These are phyloP conservation scores for Drosophila punjabiensis DNA, from an alignment of 1,140 invertebrate species.

Conservation along the genomic window DNA sequence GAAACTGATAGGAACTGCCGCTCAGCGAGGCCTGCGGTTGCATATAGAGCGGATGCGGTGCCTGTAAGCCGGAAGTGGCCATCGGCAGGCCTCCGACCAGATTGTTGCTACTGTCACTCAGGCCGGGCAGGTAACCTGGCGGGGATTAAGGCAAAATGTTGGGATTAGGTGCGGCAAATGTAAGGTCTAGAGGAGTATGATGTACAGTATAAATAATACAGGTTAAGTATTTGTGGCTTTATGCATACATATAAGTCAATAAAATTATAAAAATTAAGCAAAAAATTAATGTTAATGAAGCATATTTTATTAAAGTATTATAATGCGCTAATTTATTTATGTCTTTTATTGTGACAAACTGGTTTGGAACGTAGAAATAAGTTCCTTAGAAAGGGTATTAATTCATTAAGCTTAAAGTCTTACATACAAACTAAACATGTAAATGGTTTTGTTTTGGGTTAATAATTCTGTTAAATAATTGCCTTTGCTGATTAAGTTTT, in stretches of 20 bases:
- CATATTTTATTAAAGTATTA: neutral
- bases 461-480: neutral
- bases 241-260: too few species aligned
- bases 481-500: neutral
- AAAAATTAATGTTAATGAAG: too few species aligned
- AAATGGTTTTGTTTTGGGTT: too few species aligned
- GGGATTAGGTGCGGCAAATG: too few species aligned
- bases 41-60: constrained; percentile 72
- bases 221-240: neutral
- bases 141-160: neutral
- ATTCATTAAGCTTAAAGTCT: neutral
- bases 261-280: neutral
- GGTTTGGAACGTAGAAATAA: neutral
- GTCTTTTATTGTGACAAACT: neutral
- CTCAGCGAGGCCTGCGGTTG: constrained; percentile 75
- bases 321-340: neutral
- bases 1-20: constrained; percentile 85
- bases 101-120: constrained; percentile 66
- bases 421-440: neutral
- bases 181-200: neutral
- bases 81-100: constrained; percentile 49
- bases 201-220: neutral
- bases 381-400: neutral
- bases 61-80: constrained; percentile 49
- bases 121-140: constrained; percentile 64